Conservation (phyloP, 2,113 vertebrate species). For the Chloebia gouldiae region DNA sequence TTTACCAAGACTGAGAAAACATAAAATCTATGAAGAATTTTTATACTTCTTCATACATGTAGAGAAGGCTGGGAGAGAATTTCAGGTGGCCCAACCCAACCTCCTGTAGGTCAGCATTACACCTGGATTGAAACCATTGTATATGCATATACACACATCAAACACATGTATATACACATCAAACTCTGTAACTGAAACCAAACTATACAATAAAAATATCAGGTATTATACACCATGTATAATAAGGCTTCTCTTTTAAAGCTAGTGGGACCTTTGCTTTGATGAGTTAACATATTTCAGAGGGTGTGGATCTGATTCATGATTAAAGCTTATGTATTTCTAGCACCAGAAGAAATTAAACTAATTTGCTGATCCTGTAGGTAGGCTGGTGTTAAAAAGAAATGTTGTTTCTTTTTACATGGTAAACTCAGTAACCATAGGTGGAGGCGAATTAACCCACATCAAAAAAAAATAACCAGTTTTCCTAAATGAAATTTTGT, state of each 20-base stretch:
- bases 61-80: background rate
- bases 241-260: conserved; percentile 42
- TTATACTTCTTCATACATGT: background rate
- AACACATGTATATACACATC: conserved; percentile 44
- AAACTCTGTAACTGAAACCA: conserved; percentile 36
- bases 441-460: conserved; percentile 41
- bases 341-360: conserved; percentile 52
- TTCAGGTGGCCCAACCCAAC: background rate
- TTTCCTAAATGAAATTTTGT: conserved; percentile 38
- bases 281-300: conserved; percentile 53
- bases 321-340: conserved; percentile 61
- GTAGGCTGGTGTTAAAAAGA: conserved; percentile 30
- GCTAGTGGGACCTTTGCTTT: conserved; percentile 18
- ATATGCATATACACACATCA: conserved; percentile 58
- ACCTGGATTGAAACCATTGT: conserved; percentile 41
- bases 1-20: background rate
- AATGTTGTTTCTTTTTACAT: conserved; percentile 46
- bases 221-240: conserved; percentile 1
- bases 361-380: conserved; percentile 39
- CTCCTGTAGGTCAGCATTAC: conserved; percentile 34
- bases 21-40: background rate
- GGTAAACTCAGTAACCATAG: conserved; percentile 42
- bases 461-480: conserved; percentile 45
- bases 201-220: conserved; percentile 41
- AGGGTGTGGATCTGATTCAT: conserved; percentile 53